Evolutionary conservation across 2,797 vertebrate species (phyloP).

Genomic region (Oryzias dopingdopingensis): DNA sequence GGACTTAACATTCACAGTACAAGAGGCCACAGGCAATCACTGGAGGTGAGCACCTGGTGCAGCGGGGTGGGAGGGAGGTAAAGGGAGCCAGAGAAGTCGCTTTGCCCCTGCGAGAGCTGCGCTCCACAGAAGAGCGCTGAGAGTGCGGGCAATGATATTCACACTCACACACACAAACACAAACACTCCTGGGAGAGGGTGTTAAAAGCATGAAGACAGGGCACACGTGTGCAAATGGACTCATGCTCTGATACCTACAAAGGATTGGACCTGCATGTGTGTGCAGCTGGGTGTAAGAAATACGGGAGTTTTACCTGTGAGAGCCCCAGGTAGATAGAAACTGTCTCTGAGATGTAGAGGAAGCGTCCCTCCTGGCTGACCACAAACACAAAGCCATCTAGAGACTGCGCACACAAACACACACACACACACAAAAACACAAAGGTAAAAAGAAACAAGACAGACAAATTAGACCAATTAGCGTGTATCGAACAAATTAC

Average conservation of each 20-base stretch:
- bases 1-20: conserved; percentile 86
- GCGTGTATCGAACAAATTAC: conserved; percentile 75
- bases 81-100: conserved; percentile 38
- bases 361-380: conserved; percentile 90
- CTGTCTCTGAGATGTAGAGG: conserved; percentile 92
- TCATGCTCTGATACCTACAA: conserved; percentile 30
- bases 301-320: conserved; percentile 83
- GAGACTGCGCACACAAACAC: conserved; percentile 74
- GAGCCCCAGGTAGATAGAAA: conserved; percentile 91
- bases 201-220: conserved; percentile 45
- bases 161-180: conserved; percentile 44
- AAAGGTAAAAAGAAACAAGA: conserved; percentile 71
- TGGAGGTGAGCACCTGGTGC: conserved; percentile 82
- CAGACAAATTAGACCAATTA: conserved; percentile 79
- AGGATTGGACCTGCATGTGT: conserved; percentile 36
- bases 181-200: conserved; percentile 43
- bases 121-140: conserved; percentile 61
- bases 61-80: conserved; percentile 44
- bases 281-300: conserved; percentile 7
- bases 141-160: conserved; percentile 65
- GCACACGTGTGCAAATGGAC: conserved; percentile 48
- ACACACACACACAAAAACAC: conserved; percentile 35
- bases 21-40: conserved; percentile 85
- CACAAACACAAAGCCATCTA: conserved; percentile 91
- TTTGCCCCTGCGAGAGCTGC: conserved; percentile 54